Conservation (phyloP, 2,888 invertebrate genomes). For the Drosophila colorata region DNA sequence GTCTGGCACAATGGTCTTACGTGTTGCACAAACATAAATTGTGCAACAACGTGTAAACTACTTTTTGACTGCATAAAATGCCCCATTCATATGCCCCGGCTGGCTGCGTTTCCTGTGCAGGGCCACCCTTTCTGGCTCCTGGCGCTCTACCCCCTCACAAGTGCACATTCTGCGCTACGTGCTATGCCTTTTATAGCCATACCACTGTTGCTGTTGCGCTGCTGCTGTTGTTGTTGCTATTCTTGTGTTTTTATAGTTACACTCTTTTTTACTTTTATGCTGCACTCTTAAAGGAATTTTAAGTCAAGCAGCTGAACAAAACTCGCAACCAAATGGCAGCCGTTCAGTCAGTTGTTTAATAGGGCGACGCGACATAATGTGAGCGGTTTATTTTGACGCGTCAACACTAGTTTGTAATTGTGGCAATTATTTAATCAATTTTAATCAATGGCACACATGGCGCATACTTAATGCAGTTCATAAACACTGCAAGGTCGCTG, state of each 20-base stretch:
- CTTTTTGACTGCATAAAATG: conserved; percentile 78
- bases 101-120: conserved; percentile 42
- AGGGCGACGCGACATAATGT: conserved; percentile 22
- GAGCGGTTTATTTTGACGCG: conserved; percentile 1
- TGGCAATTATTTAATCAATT: conserved; percentile 55
- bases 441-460: conserved; percentile 45
- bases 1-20: conserved; percentile 73
- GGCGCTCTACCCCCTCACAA: conserved; percentile 26
- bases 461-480: conserved; percentile 51
- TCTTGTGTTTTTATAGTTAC: conserved; percentile 34
- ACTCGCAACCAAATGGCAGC: conserved; percentile 21
- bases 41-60: conserved; percentile 83
- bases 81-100: conserved; percentile 63
- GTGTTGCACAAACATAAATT: conserved; percentile 82
- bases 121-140: conserved; percentile 11
- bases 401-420: conserved; percentile 9
- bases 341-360: conserved; percentile 39
- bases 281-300: conserved; percentile 57
- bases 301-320: conserved; percentile 32
- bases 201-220: conserved; percentile 50
- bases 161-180: conserved; percentile 71
- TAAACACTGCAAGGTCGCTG: conserved; percentile 38
- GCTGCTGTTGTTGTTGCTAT: conserved; percentile 29
- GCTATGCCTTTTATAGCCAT: conserved; percentile 68
- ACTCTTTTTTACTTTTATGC: conserved; percentile 30